Percentiles rank a stretch among this genome's conserved stretches.
Evolutionary conservation across 2,113 vertebrate genomes (phyloP).

Genomic region (Erythrocercus mccallii): DNA sequence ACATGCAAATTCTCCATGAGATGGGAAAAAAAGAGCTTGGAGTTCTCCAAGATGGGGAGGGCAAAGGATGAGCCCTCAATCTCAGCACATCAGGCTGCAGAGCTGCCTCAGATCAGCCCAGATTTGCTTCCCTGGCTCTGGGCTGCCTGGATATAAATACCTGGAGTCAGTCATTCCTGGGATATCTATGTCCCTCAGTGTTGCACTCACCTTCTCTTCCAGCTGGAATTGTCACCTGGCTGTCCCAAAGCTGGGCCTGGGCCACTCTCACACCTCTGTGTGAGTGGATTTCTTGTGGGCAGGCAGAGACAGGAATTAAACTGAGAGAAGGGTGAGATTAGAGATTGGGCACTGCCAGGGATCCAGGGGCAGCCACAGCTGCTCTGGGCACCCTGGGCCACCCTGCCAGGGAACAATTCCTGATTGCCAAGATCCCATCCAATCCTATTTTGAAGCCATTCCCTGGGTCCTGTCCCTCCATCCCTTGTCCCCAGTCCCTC

Average conservation of each 20-base stretch:
- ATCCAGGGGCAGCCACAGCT: background rate
- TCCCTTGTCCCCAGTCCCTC: background rate
- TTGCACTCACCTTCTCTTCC: background rate
- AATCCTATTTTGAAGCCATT: too few relatives aligned
- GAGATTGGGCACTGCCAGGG: background rate
- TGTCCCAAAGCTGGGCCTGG: background rate
- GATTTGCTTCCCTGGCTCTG: background rate
- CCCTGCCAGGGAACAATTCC: background rate
- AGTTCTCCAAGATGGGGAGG: background rate
- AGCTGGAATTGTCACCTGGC: background rate
- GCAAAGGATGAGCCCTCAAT: background rate
- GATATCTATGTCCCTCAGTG: background rate
- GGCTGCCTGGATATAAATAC: background rate
- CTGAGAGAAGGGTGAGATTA: rapidly evolving
- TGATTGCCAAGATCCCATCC: rapidly evolving
- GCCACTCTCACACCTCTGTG: background rate
- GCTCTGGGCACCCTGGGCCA: too few relatives aligned
- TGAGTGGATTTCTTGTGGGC: background rate
- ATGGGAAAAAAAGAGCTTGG: background rate
- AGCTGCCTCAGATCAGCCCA: background rate
- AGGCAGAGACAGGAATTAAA: background rate
- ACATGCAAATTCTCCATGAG: background rate
- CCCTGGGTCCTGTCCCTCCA: background rate
- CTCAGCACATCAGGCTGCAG: background rate
- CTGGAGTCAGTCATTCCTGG: background rate